These are phyloP conservation scores for Furcifer pardalis DNA, from an alignment of 2,797 vertebrate genomes.

Conservation along the genomic window DNA sequence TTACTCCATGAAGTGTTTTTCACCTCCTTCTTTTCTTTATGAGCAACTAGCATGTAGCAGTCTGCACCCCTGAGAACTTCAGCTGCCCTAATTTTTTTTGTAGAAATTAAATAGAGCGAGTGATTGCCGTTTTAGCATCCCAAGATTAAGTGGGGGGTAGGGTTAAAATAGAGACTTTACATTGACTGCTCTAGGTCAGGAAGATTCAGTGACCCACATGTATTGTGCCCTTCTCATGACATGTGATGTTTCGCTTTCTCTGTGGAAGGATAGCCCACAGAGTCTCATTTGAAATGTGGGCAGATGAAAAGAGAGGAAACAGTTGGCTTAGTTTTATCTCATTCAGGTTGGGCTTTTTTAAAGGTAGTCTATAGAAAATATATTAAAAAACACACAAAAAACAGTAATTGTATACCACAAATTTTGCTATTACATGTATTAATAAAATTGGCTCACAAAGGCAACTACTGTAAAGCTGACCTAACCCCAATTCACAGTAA, in stretches of 20 bases:
- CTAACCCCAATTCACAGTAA: slow-evolving; percentile 52
- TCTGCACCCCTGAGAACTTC: accelerated
- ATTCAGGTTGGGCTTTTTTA: slow-evolving; percentile 50
- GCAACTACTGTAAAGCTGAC: slow-evolving; percentile 51
- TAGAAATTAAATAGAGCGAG: slow-evolving; percentile 25
- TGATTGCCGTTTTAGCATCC: slow-evolving; percentile 27
- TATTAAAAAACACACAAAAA: slow-evolving; percentile 15
- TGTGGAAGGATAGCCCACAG: slow-evolving; percentile 50
- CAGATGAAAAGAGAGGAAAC: slow-evolving; percentile 60
- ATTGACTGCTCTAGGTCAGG: slow-evolving; percentile 28
- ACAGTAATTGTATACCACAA: slow-evolving; percentile 57
- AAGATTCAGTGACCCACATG: slow-evolving; percentile 64
- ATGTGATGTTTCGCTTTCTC: slow-evolving; percentile 45
- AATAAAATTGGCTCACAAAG: slow-evolving; percentile 44
- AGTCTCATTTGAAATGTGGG: slow-evolving; percentile 55
- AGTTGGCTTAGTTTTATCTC: slow-evolving; percentile 65
- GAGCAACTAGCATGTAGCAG: slow-evolving; percentile 7
- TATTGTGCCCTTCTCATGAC: slow-evolving; percentile 33
- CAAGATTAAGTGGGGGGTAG: slow-evolving; percentile 29
- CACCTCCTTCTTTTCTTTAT: neutral
- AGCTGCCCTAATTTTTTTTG: slow-evolving; percentile 11
- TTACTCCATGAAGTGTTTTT: neutral
- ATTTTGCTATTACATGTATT: slow-evolving; percentile 32
- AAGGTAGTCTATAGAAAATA: slow-evolving; percentile 46
- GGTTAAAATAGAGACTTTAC: slow-evolving; percentile 47